Percentiles rank a stretch among this genome's conserved stretches.
These are phyloP conservation scores for Mimas tiliae DNA, from an alignment of 2,888 invertebrate species.

Conservation along the genomic window DNA sequence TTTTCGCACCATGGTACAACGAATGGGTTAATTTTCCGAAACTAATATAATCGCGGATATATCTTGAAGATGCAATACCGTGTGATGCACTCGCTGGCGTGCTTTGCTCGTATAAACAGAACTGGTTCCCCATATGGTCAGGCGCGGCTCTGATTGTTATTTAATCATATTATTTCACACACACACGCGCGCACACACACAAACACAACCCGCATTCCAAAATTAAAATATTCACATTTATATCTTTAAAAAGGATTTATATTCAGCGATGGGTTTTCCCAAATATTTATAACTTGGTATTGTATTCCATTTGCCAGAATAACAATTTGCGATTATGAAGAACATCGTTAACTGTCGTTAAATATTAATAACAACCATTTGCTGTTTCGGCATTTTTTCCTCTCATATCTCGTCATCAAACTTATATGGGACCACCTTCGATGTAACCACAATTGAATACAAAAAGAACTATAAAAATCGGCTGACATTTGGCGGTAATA, in stretches of 20 bases:
- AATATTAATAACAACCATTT: too few species aligned
- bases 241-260: slow-evolving; percentile 31
- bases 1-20: too few species aligned
- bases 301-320: slow-evolving; percentile 34
- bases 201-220: slow-evolving; percentile 67
- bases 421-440: too few species aligned
- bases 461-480: too few species aligned
- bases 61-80: slow-evolving; percentile 33
- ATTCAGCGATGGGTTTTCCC: slow-evolving; percentile 42
- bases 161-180: slow-evolving; percentile 65
- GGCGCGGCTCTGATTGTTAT: slow-evolving; percentile 64
- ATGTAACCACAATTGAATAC: too few species aligned
- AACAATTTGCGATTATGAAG: not conserved
- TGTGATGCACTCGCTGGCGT: slow-evolving; percentile 28
- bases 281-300: slow-evolving; percentile 35
- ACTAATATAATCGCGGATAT: not conserved
- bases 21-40: too few species aligned
- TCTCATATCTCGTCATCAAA: too few species aligned
- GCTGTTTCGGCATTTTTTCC: too few species aligned
- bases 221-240: slow-evolving; percentile 42
- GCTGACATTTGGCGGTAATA: too few species aligned
- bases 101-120: slow-evolving; percentile 44
- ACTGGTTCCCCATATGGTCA: slow-evolving; percentile 74
- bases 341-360: not conserved
- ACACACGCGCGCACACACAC: slow-evolving; percentile 43